A percentile compares a stretch with the other conserved stretches of the same genome.
These are phyloP conservation scores for Emmelina monodactyla DNA, from an alignment of 2,888 invertebrate species.

Conservation along the genomic window DNA sequence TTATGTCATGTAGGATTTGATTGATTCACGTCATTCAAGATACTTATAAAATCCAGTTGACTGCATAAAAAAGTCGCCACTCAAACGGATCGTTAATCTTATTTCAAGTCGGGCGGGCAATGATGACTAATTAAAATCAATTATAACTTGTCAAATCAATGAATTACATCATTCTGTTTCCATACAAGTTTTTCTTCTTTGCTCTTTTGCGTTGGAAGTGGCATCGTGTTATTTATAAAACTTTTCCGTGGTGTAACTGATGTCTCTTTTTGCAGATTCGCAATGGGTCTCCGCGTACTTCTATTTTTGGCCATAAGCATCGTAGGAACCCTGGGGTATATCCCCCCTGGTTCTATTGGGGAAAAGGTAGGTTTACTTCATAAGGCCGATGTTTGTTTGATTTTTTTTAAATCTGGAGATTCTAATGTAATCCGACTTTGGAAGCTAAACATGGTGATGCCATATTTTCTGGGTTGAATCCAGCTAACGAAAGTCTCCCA, in stretches of 20 bases:
- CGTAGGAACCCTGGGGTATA: constrained; percentile 53
- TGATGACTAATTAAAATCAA: background rate
- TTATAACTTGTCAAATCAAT: constrained; percentile 7
- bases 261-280: constrained; percentile 38
- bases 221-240: too few relatives aligned
- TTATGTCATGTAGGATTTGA: constrained; percentile 49
- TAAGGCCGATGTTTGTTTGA: background rate
- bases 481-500: background rate
- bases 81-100: background rate
- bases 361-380: constrained; percentile 38
- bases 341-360: constrained; percentile 66
- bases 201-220: too few relatives aligned
- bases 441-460: too few relatives aligned
- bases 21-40: constrained; percentile 43
- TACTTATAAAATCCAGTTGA: constrained; percentile 20
- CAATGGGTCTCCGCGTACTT: constrained; percentile 46
- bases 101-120: background rate
- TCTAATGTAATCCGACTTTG: too few relatives aligned
- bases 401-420: too few relatives aligned
- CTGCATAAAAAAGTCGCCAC: constrained; percentile 10
- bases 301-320: constrained; percentile 51
- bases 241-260: too few relatives aligned
- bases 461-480: too few relatives aligned
- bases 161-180: too few relatives aligned
- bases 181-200: too few relatives aligned